Base-by-base conservation (phyloP, 30 jellyfish, hydroid and myxozoan genomes). In the Aurelia sp. region DNA sequence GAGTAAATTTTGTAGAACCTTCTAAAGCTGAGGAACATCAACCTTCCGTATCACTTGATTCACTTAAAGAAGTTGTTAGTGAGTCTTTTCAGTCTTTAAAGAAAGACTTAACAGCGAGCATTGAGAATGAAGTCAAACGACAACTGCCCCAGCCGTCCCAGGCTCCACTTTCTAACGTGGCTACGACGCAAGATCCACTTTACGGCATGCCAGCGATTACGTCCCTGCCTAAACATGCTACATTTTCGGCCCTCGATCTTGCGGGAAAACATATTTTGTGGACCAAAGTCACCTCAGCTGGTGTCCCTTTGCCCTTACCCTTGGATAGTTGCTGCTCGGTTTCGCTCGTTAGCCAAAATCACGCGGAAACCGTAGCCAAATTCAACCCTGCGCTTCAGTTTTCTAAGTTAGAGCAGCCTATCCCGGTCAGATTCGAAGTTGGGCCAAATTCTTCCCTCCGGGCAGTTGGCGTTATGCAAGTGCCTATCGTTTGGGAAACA, bases 311-410 rank as follows among this genome's bases (percentile, higher is more conserved):
- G 5, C 91, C 91, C 47, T 69, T 82, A 65, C 72, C 89, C 70
- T 53, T 62, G 30, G 89, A 81, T 50, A 81, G 76, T 15, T 81
- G 91, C 84, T 81, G 91, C 62, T 81, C 91, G 7, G 91, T 70
- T 50, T 81, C 83, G 3, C 31, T 67, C 21, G 91, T 81, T 22
- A 81, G 84, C 51, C 76, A 81, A 81, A 66, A 81, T 2, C 91
- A 67, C 53, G 91, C 76, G 21, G 76, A 70, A 6, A 40, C 18
- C 40, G 76, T 48, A 13, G 76, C 65, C 65, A 55, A 76, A 35
- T 13, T 51, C 18, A 13, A 23, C 13, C 91, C 91, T 31, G 78
- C 13, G 5, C 85, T 82, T 31, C 16, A 31, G 6, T 82, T 66
- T 51, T 30, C 85, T 4, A 68, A 69, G 27, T 57, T 82, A 6